A percentile compares a stretch with the other conserved stretches of the same genome.
These are phyloP conservation scores for Sinocyclocheilus anshuiensis DNA, from an alignment of 2,113 vertebrate genomes.

Conservation along the genomic window DNA sequence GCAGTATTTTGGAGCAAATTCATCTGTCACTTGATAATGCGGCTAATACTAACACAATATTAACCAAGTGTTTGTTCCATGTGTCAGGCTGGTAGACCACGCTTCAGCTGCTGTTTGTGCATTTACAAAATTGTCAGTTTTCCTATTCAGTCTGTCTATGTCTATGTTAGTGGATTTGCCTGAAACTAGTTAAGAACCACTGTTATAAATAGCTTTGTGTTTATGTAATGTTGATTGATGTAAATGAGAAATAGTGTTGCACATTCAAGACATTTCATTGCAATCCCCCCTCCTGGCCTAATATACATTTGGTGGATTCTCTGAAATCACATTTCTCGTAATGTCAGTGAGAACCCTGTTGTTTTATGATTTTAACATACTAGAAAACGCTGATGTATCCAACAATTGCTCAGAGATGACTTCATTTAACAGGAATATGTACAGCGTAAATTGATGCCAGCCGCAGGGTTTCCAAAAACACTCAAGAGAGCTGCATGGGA, in stretches of 20 bases:
- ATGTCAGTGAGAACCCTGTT: constrained; percentile 13
- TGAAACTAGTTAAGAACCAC: not conserved
- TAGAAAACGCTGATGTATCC: not conserved
- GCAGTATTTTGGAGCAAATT: not conserved
- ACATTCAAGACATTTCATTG: not conserved
- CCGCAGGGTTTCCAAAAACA: not conserved
- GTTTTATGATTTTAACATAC: constrained; percentile 26
- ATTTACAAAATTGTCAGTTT: no score
- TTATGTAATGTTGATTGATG: not conserved
- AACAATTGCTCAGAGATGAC: not conserved
- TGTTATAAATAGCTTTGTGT: not conserved
- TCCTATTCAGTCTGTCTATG: no score
- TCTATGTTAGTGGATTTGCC: not conserved
- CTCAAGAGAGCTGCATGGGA: not conserved
- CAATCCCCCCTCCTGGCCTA: not conserved
- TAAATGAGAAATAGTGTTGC: not conserved
- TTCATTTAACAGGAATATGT: constrained; percentile 20
- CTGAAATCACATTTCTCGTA: constrained; percentile 6
- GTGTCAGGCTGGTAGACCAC: no score
- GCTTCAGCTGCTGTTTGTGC: no score
- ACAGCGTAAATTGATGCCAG: not conserved
- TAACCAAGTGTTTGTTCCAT: not conserved
- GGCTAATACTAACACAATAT: not conserved
- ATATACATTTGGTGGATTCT: not conserved
- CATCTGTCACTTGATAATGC: not conserved